phyloP scores from a whole-genome alignment of 2,888 invertebrate genomes.

The Xanthia icteritia region DNA sequence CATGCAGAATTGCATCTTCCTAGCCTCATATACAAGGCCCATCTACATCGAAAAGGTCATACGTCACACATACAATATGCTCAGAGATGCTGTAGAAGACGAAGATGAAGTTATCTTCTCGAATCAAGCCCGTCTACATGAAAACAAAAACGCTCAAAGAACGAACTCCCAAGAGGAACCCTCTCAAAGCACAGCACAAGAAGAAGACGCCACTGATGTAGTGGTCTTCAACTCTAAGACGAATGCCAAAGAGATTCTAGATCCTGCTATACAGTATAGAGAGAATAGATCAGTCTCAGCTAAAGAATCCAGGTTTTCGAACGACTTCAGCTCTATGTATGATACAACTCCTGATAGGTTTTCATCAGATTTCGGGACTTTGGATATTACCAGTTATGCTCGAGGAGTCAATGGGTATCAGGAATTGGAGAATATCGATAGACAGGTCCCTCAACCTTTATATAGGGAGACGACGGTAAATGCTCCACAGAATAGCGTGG shows the following conservation, averaged over 20 bases:
- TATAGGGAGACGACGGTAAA: conserved; percentile 90
- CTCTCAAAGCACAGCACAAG: conserved; percentile 71
- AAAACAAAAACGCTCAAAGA: conserved; percentile 39
- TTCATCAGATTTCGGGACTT: conserved; percentile 71
- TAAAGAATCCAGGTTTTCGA: conserved; percentile 77
- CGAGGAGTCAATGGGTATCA: conserved; percentile 81
- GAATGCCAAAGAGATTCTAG: conserved; percentile 84
- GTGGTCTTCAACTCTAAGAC: conserved; percentile 84
- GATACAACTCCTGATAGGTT: conserved; percentile 68
- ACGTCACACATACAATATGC: conserved; percentile 86
- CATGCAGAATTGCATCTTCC: conserved; percentile 90
- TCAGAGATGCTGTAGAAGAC: conserved; percentile 86
- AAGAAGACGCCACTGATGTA: conserved; percentile 83
- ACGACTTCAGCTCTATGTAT: conserved; percentile 79
- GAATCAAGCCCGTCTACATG: conserved; percentile 74
- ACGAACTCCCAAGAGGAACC: conserved; percentile 51
- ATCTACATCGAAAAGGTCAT: conserved; percentile 88
- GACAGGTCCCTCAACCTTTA: conserved; percentile 87
- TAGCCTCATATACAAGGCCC: conserved; percentile 89
- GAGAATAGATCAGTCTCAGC: conserved; percentile 71
- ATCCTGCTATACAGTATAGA: conserved; percentile 79
- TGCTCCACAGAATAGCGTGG: conserved; percentile 78
- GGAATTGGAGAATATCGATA: conserved; percentile 85
- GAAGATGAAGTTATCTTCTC: conserved; percentile 91
- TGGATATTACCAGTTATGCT: conserved; percentile 77